Conservation (phyloP, 2,888 invertebrate species). For the Cheilosia scutellata region DNA sequence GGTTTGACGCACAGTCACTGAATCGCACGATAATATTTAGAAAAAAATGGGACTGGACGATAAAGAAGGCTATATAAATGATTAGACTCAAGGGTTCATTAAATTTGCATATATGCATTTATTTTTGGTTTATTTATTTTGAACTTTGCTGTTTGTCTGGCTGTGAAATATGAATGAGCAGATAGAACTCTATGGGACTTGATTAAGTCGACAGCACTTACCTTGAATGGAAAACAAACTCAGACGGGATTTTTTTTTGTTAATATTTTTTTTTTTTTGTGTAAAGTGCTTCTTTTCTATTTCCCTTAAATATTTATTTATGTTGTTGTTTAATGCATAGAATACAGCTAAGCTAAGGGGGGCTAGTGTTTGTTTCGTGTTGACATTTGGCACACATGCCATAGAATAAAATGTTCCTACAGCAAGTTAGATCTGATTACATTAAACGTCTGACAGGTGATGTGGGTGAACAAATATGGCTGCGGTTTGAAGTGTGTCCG, state of each 20-base stretch:
- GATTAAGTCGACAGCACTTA: slow-evolving; percentile 61
- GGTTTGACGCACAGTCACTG: background rate
- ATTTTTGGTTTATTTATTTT: background rate
- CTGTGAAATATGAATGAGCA: slow-evolving; percentile 38
- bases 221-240: slow-evolving; percentile 14
- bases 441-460: too few species aligned
- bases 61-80: slow-evolving; percentile 6
- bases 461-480: too few species aligned
- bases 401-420: too few species aligned
- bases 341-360: background rate
- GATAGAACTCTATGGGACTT: slow-evolving; percentile 15
- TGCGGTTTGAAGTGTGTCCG: too few species aligned
- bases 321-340: background rate
- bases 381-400: background rate
- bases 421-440: too few species aligned
- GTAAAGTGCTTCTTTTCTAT: background rate
- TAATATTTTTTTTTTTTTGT: too few species aligned
- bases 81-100: slow-evolving; percentile 34
- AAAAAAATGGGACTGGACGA: background rate
- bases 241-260: background rate
- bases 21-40: background rate
- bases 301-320: background rate
- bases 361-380: background rate
- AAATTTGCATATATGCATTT: slow-evolving; percentile 13
- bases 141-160: background rate